Evolutionary conservation across 2,888 invertebrate genomes (phyloP).

Genomic region (Pyrocoelia pectoralis): DNA sequence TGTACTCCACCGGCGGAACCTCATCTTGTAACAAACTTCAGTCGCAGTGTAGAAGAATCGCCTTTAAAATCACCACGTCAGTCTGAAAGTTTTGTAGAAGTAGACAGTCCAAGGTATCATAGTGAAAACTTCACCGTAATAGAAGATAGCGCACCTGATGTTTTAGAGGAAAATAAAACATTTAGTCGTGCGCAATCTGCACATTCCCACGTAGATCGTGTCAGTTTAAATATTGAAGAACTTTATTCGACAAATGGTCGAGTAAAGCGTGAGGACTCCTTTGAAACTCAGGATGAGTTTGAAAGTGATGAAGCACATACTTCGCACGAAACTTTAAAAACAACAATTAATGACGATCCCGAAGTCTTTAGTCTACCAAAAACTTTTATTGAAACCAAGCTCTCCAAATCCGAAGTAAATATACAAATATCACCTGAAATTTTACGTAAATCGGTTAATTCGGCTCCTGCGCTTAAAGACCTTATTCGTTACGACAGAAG

Average conservation of each 20-base stretch:
- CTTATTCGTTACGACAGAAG: conserved; percentile 28
- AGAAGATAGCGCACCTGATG: conserved; percentile 28
- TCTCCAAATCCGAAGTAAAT: conserved; percentile 54
- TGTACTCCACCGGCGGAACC: conserved; percentile 58
- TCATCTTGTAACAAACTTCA: conserved; percentile 46
- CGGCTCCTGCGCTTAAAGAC: conserved; percentile 53
- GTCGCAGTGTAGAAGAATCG: conserved; percentile 20
- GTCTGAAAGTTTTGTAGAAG: conserved; percentile 41
- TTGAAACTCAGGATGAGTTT: conserved; percentile 19
- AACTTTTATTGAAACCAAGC: neutral
- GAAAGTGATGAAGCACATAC: conserved; percentile 21
- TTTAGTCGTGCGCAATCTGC: conserved; percentile 15
- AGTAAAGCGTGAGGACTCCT: conserved; percentile 20
- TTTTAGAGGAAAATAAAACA: conserved; percentile 25
- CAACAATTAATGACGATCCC: conserved; percentile 17
- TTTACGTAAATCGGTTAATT: conserved; percentile 52
- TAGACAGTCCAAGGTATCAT: conserved; percentile 40
- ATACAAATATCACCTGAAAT: conserved; percentile 51
- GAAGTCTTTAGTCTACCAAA: neutral
- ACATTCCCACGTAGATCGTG: conserved; percentile 1
- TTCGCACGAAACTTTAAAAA: neutral
- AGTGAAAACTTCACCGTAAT: conserved; percentile 39
- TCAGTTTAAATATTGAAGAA: conserved; percentile 2
- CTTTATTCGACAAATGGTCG: neutral
- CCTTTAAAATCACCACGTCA: conserved; percentile 19